Evolutionary conservation across 2,888 invertebrate species (phyloP).

Genomic region (Keiferia lycopersicella): DNA sequence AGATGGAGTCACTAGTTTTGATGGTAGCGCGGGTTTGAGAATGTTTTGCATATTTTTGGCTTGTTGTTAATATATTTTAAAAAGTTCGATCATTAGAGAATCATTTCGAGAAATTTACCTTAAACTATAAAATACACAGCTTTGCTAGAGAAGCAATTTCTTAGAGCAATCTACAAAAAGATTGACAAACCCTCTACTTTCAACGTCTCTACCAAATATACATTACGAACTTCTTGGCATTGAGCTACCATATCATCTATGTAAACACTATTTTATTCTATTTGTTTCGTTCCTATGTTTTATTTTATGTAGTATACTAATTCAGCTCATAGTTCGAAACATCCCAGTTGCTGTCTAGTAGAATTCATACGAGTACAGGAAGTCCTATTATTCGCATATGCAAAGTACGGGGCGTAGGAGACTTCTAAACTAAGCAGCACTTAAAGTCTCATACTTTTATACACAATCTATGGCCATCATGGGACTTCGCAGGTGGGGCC

Average conservation of each 20-base stretch:
- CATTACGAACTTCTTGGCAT: too few relatives aligned
- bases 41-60: neutral
- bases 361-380: neutral
- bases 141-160: too few relatives aligned
- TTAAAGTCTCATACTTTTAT: constrained; percentile 12
- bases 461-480: neutral
- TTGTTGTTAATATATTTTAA: neutral
- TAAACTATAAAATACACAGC: too few relatives aligned
- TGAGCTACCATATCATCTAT: too few relatives aligned
- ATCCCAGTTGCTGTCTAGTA: neutral
- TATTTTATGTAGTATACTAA: too few relatives aligned
- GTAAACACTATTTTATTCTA: too few relatives aligned
- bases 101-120: too few relatives aligned
- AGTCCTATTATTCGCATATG: constrained; percentile 13
- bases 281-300: too few relatives aligned
- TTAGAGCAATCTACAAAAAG: too few relatives aligned
- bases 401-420: constrained; percentile 15
- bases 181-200: too few relatives aligned
- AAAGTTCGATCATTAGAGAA: neutral
- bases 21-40: constrained; percentile 9
- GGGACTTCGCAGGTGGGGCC: constrained; percentile 11
- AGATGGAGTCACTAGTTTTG: constrained; percentile 22
- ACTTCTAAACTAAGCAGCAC: neutral
- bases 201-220: too few relatives aligned
- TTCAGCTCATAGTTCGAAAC: too few relatives aligned